Base-by-base conservation (phyloP, 2,113 vertebrate genomes). In the Lepus timidus region DNA sequence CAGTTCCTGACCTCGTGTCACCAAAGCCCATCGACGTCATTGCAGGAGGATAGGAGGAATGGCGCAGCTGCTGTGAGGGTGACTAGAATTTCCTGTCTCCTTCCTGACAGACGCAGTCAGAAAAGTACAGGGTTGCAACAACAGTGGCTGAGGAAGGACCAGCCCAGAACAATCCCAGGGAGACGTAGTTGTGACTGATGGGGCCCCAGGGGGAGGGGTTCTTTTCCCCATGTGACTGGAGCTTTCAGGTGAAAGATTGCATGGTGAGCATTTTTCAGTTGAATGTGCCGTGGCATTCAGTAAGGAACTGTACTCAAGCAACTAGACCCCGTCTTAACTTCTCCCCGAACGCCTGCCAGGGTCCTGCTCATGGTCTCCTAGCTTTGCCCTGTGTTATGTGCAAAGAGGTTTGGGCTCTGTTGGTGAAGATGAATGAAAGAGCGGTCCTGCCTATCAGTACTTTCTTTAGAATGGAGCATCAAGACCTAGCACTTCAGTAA, bases 51-150 rank as follows among this genome's bases (percentile, higher is more conserved):
- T 97, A 98, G 98, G 97, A 97, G 98, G 98, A 98, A 98, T 96
- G 97, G 98, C 94, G 79, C 98, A 98, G 98, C 98, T 98, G 98
- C 98, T 98, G 97, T 97, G 97, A 98, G 98, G 98, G 99, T 99
- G 99, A 99, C 98, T 99, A 98, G 98, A 98, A 98, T 98, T 99
- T 99, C 99, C 99, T 99, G 99, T 99, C 99, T 99, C 99, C 99
- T 99, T 99, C 99, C 99, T 99, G 98, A 98, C 98, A 98, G 97
- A 98, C 94, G 95, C 97, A 97, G 98, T 97, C 98, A 97, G 97
- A 98, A 99, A 98, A 99, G 97, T 97, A 99, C 99, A 98, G 98
- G 98, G 98, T 99, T 98, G 98, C 98, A 98, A 97, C 98, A 98
- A 98, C 97, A 97, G 97, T 91, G 67, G 68, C 92, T 76, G 68